A percentile compares a stretch with the other conserved stretches of the same genome.
phyloP scores from a whole-genome alignment of 1,140 invertebrate species.

The Drosophila nikananu region DNA sequence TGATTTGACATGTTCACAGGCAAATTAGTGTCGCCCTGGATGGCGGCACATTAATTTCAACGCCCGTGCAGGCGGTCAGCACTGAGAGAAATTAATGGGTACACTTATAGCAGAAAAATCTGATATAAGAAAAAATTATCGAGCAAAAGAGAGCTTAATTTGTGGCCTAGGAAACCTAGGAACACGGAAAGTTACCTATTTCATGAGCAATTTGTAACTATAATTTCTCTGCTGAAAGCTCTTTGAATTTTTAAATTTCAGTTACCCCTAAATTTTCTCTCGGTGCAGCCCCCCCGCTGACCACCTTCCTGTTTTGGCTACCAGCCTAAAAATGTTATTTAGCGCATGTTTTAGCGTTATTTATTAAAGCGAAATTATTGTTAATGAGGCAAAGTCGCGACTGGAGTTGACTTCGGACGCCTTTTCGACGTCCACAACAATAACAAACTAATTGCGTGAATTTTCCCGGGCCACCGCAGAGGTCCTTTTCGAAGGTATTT shows the following conservation, averaged over 20 bases:
- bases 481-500: slow-evolving; percentile 45
- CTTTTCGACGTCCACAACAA: slow-evolving; percentile 76
- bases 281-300: background rate
- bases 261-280: background rate
- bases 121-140: fast-evolving
- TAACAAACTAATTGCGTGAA: slow-evolving; percentile 77
- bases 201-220: too few relatives aligned
- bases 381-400: slow-evolving; percentile 68
- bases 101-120: fast-evolving
- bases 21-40: slow-evolving; percentile 79
- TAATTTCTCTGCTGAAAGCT: too few relatives aligned
- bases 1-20: slow-evolving; percentile 84
- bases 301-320: slow-evolving; percentile 18
- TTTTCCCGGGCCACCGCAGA: slow-evolving; percentile 54
- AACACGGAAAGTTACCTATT: too few relatives aligned
- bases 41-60: slow-evolving; percentile 78
- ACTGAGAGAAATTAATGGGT: background rate
- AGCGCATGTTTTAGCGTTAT: slow-evolving; percentile 84
- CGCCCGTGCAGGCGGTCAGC: slow-evolving; percentile 25
- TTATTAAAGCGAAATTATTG: slow-evolving; percentile 84
- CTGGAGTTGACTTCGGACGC: slow-evolving; percentile 63
- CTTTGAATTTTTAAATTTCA: background rate
- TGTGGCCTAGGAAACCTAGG: too few relatives aligned
- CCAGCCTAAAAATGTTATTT: slow-evolving; percentile 77
- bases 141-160: background rate